phyloP scores from a whole-genome alignment of 2,888 invertebrate genomes.

The Agapostemon virescens region DNA sequence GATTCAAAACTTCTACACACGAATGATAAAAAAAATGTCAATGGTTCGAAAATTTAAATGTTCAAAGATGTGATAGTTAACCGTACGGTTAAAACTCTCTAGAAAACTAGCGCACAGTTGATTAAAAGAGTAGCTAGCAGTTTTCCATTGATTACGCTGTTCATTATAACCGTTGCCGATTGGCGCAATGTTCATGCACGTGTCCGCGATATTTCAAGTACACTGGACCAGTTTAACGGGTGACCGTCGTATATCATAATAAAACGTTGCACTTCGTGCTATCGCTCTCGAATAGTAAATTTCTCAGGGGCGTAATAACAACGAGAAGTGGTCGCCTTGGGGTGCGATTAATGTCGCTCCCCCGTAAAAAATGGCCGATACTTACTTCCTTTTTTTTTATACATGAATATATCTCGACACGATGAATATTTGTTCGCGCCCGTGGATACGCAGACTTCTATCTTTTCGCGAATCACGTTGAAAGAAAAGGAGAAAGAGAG shows the following conservation, averaged over 20 bases:
- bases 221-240: constrained; percentile 46
- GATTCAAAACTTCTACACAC: too few species aligned
- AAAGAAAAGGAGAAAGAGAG: too few species aligned
- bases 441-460: neutral
- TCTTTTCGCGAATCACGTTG: neutral
- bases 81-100: too few species aligned
- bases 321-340: constrained; percentile 53
- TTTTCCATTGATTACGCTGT: neutral
- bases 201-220: constrained; percentile 47
- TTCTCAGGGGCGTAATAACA: constrained; percentile 63
- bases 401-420: constrained; percentile 1
- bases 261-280: constrained; percentile 56
- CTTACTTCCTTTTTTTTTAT: constrained; percentile 23
- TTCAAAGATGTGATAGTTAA: too few species aligned
- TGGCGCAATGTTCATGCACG: neutral
- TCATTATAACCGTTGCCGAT: constrained; percentile 6
- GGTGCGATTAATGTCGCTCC: constrained; percentile 51
- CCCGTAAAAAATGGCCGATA: constrained; percentile 47
- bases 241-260: constrained; percentile 51
- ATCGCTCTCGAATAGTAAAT: constrained; percentile 62
- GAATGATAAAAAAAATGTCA: too few species aligned
- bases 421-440: neutral
- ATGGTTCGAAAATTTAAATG: too few species aligned
- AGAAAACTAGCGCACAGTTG: too few species aligned
- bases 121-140: neutral